Evolutionary conservation across 2,113 vertebrate species (phyloP).

Genomic region (Mugil cephalus): DNA sequence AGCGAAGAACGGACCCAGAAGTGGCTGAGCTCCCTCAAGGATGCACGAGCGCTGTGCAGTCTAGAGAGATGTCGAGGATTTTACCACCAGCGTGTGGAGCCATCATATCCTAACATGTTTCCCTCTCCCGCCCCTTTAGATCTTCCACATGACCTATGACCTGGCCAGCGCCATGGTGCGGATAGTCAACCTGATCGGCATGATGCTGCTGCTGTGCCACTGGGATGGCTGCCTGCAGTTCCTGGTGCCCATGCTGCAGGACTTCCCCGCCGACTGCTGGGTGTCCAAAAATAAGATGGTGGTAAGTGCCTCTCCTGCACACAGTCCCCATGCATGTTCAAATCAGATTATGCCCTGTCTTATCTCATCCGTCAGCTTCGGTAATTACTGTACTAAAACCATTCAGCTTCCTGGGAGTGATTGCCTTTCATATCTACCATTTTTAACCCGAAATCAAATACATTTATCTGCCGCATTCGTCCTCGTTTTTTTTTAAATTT

Average conservation of each 20-base stretch:
- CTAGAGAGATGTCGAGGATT: conserved; percentile 39
- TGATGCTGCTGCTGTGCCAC: conserved; percentile 98
- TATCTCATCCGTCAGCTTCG: conserved; percentile 66
- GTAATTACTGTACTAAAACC: conserved; percentile 75
- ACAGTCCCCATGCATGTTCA: conserved; percentile 17
- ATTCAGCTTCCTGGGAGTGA: conserved; percentile 62
- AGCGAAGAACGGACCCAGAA: conserved; percentile 27
- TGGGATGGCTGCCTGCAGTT: conserved; percentile 99
- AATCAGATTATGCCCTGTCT: conserved; percentile 70
- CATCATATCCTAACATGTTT: conserved; percentile 31
- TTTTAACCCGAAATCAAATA: conserved; percentile 58
- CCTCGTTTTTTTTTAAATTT: conserved; percentile 59
- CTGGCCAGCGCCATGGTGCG: conserved; percentile 96
- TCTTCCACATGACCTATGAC: conserved; percentile 99
- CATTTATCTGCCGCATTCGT: conserved; percentile 51
- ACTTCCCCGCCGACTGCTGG: conserved; percentile 97
- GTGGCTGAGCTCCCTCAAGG: conserved; percentile 20
- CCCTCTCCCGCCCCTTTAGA: conserved; percentile 82
- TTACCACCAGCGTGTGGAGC: conserved; percentile 33
- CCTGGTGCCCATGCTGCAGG: conserved; percentile 98
- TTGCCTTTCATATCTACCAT: conserved; percentile 43
- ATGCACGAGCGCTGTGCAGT: conserved; percentile 17
- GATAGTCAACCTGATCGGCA: conserved; percentile 96
- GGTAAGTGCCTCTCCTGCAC: conserved; percentile 85
- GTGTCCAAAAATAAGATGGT: conserved; percentile 98